Evolutionary conservation across 2,797 vertebrate species (phyloP).

Genomic region (Falco cherrug): DNA sequence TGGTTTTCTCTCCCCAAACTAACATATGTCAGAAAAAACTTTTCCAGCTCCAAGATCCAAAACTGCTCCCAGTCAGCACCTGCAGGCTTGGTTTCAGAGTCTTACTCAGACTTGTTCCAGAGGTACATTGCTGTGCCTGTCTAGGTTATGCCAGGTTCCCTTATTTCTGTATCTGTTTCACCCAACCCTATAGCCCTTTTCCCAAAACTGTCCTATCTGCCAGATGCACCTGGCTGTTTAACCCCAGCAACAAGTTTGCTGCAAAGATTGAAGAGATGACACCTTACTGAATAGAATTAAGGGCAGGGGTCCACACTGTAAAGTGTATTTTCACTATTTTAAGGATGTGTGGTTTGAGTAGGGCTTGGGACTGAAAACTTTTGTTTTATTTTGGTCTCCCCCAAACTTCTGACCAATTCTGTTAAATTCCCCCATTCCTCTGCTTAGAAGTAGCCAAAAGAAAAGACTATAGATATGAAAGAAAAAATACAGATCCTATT

Average conservation of each 20-base stretch:
- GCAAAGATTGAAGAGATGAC: background rate
- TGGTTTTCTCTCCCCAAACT: background rate
- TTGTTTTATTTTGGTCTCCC: background rate
- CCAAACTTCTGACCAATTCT: background rate
- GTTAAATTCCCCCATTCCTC: background rate
- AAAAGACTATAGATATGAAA: background rate
- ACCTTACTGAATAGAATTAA: background rate
- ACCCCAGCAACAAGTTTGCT: background rate
- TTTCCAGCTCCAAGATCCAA: background rate
- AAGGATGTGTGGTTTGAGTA: background rate
- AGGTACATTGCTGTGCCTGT: background rate
- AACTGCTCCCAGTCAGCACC: background rate
- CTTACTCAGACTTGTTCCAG: background rate
- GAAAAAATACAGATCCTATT: too few relatives aligned
- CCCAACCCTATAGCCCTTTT: background rate
- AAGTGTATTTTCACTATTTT: background rate
- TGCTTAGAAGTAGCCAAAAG: background rate
- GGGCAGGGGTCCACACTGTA: background rate
- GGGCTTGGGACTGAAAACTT: background rate
- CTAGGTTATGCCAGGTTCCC: background rate
- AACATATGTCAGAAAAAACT: background rate
- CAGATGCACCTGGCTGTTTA: background rate
- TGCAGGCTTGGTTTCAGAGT: background rate
- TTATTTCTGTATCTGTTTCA: background rate
- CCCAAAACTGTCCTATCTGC: background rate